A percentile compares a stretch with the other conserved stretches of the same genome.
These are phyloP conservation scores for Drosophila niveifrons DNA, from an alignment of 2,888 invertebrate species.

Conservation along the genomic window DNA sequence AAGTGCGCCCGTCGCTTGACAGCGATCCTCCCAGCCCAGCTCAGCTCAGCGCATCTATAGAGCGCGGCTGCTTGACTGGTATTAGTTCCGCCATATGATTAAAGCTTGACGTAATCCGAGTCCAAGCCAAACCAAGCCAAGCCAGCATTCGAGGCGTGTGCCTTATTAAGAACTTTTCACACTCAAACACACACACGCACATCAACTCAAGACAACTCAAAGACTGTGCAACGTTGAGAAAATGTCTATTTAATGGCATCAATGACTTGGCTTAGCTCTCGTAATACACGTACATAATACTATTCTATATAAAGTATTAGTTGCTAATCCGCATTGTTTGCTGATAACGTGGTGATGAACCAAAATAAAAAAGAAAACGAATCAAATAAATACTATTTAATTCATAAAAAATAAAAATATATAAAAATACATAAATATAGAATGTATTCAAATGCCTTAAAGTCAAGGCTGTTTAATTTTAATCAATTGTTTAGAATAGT, in stretches of 20 bases:
- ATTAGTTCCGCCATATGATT: constrained; percentile 78
- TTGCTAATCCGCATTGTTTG: not conserved
- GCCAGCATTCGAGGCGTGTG: constrained; percentile 24
- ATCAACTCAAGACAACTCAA: not conserved
- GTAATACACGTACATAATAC: not conserved
- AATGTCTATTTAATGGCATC: not conserved
- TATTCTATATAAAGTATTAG: not conserved
- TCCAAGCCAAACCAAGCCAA: constrained; percentile 48
- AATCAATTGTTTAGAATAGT: not conserved
- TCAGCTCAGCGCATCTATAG: constrained; percentile 28
- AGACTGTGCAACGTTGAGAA: not conserved
- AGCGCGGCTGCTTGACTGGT: constrained; percentile 43
- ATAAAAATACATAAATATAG: too few species aligned
- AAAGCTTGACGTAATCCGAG: constrained; percentile 68
- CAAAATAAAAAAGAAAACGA: not conserved
- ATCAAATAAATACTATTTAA: constrained; percentile 3
- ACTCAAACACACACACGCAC: not conserved
- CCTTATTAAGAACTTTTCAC: constrained; percentile 31
- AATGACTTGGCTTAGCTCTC: constrained; percentile 8
- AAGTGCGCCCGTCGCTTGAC: constrained; percentile 62
- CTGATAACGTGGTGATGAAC: constrained; percentile 4
- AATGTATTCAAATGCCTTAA: not conserved
- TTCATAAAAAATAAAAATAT: constrained; percentile 2
- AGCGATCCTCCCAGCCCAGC: constrained; percentile 69
- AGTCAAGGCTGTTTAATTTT: not conserved